Conservation (phyloP, 2,888 invertebrate species). For the Dolomedes plantarius region DNA sequence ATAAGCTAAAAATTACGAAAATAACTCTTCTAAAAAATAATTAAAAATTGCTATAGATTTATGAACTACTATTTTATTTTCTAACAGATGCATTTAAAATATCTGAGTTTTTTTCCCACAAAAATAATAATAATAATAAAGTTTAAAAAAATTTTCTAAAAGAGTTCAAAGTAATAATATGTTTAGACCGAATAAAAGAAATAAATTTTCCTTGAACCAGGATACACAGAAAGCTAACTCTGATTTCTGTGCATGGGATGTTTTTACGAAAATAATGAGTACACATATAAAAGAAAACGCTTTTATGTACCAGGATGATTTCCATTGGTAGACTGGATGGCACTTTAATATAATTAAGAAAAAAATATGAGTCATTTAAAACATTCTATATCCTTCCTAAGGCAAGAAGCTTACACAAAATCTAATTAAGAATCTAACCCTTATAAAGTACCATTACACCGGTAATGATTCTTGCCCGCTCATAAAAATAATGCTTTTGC, state of each 20-base stretch:
- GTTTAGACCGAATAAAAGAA: too few relatives aligned
- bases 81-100: too few relatives aligned
- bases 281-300: background rate
- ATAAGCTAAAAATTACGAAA: background rate
- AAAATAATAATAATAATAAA: too few relatives aligned
- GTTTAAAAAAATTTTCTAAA: too few relatives aligned
- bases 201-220: too few relatives aligned
- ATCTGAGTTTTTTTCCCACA: too few relatives aligned
- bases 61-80: background rate
- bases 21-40: too few relatives aligned
- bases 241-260: too few relatives aligned
- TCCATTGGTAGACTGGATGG: slow-evolving; percentile 39
- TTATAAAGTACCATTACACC: background rate
- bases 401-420: slow-evolving; percentile 12
- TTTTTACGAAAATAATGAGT: too few relatives aligned
- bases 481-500: slow-evolving; percentile 48
- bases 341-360: slow-evolving; percentile 31
- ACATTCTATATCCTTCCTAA: slow-evolving; percentile 20
- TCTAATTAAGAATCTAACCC: background rate
- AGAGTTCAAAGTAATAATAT: too few relatives aligned
- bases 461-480: background rate
- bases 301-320: slow-evolving; percentile 34
- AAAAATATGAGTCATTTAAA: slow-evolving; percentile 20
- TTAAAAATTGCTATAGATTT: slow-evolving; percentile 21
- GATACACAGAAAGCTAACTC: too few relatives aligned